phyloP scores from a whole-genome alignment of 2,113 vertebrate genomes.

The Picathartes gymnocephalus region DNA sequence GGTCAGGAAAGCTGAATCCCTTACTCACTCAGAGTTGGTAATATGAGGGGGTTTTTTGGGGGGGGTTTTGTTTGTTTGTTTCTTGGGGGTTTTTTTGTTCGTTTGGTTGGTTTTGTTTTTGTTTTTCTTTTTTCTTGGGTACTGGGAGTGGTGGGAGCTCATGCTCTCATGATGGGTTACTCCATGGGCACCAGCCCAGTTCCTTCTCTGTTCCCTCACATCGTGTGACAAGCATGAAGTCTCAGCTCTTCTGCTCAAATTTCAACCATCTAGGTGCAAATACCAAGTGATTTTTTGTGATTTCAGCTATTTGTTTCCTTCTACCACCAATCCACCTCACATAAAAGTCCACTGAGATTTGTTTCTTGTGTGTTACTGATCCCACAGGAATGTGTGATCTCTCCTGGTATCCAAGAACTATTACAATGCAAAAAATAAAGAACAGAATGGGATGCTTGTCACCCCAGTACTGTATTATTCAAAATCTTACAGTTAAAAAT shows the following conservation, averaged over 20 bases:
- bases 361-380: not conserved
- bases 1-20: not conserved
- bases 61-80: too few species aligned
- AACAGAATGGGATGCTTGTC: not conserved
- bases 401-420: not conserved
- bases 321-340: not conserved
- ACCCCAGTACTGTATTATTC: not conserved
- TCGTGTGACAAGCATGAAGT: not conserved
- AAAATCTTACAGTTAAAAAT: not conserved
- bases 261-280: not conserved
- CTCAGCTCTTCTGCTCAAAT: not conserved
- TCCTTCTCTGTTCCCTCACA: not conserved
- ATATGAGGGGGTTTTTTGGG: not conserved
- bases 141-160: fast-evolving
- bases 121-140: not conserved
- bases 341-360: not conserved
- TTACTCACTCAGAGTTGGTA: not conserved
- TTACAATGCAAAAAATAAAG: not conserved
- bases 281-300: not conserved
- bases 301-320: not conserved
- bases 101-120: too few species aligned
- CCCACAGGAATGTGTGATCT: not conserved
- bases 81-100: too few species aligned
- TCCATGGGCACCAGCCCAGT: not conserved
- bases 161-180: not conserved